These are phyloP conservation scores for Eubucco bourcierii DNA, from an alignment of 2,113 vertebrate genomes.

Conservation along the genomic window DNA sequence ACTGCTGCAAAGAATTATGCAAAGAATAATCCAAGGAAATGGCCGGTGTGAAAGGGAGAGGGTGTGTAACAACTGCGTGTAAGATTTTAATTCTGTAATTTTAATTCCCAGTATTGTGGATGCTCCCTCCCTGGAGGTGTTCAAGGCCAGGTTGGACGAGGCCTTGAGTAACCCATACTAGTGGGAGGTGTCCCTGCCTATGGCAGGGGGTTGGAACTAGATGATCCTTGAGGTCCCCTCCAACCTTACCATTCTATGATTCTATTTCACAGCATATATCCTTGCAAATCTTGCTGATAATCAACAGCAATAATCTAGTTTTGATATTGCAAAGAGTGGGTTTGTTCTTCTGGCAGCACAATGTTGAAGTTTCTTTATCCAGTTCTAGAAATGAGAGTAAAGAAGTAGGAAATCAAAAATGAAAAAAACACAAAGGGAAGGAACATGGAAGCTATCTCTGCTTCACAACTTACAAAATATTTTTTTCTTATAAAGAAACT, in stretches of 20 bases:
- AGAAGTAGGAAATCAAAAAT: constrained; percentile 51
- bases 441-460: background rate
- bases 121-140: no score
- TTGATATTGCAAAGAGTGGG: background rate
- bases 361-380: constrained; percentile 41
- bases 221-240: no score
- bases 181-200: no score
- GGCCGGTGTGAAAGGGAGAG: background rate
- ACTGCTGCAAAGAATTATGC: background rate
- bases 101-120: background rate
- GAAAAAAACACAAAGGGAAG: background rate
- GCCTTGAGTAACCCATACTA: no score
- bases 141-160: no score
- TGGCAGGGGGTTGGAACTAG: no score
- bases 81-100: background rate
- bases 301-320: background rate
- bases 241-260: no score
- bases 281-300: background rate
- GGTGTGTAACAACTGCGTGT: rapidly evolving
- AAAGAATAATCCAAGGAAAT: background rate
- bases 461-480: constrained; percentile 18
- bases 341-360: constrained; percentile 2
- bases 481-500: background rate
- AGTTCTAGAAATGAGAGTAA: constrained; percentile 43
- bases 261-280: background rate